Evolutionary conservation across 23 tunicate genomes (phyloP), one percentile per base, ranked within the genome.

Genomic region (Oikopleura vanhoeffeni): DNA sequence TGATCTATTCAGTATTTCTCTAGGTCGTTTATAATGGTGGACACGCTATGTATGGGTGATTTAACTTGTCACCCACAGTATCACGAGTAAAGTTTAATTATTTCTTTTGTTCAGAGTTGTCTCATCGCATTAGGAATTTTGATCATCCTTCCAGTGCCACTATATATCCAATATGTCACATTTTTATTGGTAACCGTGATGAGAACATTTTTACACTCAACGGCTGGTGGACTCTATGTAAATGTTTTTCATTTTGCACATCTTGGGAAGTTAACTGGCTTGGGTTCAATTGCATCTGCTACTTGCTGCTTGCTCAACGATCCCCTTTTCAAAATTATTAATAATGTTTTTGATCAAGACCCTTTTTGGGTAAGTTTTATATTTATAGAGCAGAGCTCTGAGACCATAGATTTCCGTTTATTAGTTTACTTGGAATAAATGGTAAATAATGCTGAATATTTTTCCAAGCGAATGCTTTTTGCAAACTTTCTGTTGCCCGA

Each of bases 201-300:
- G 27, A 33, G 79, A 2, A 71, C 79, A 13, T 71, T 71, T 32
- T 38, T 71, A 2, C 79, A 71, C 38, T 71, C 79, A 2, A 71
- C 79, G 27, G 79, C 79, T 13, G 79, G 79, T 71, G 79, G 79
- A 13, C 79, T 71, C 4, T 71, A 71, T 71, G 79, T 71, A 30
- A 71, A 71, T 71, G 79, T 71, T 33, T 71, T 71, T 71, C 79
- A 71, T 71, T 71, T 18, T 30, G 79, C 79, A 2, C 79, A 71
- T 71, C 32, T 71, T 33, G 79, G 79, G 2, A 71, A 71, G 32
- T 32, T 71, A 24, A 71, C 79, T 24, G 79, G 79, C 79, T 38
- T 71, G 34, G 79, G 79, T 30, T 71, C 79, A 2, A 71, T 71
- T 18, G 79, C 35, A 2, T 71, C 79, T 32, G 79, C 79, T 2